Conservation (phyloP, 2,797 vertebrate species). For the Tangara arthus region DNA sequence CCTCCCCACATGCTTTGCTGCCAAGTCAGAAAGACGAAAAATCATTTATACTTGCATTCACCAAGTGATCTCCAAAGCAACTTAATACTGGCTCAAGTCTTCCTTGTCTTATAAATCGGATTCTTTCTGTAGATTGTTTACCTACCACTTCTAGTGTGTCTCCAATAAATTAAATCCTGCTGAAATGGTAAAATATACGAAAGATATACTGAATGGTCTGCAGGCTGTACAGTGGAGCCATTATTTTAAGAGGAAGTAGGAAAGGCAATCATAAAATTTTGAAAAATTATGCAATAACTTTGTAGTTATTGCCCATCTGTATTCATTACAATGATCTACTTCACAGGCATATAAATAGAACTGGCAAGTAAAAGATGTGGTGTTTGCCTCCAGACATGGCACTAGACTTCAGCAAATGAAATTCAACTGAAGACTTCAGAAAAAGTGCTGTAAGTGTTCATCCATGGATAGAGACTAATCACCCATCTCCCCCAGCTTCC, state of each 20-base stretch:
- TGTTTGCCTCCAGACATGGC: conserved; percentile 40
- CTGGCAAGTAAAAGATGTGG: conserved; percentile 63
- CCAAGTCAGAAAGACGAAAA: conserved; percentile 55
- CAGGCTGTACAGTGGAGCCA: conserved; percentile 71
- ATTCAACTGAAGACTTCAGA: conserved; percentile 43
- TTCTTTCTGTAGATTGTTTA: conserved; percentile 73
- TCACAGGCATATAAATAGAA: conserved; percentile 74
- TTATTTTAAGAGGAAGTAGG: conserved; percentile 76
- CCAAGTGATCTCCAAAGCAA: conserved; percentile 61
- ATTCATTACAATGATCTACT: conserved; percentile 78
- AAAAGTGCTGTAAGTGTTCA: background rate
- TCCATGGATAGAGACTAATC: background rate
- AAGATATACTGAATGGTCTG: conserved; percentile 68
- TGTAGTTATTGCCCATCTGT: conserved; percentile 77
- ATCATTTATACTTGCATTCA: conserved; percentile 24
- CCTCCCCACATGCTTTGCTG: conserved; percentile 41
- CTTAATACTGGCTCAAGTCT: conserved; percentile 35
- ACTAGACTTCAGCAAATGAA: conserved; percentile 39
- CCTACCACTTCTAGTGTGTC: conserved; percentile 72
- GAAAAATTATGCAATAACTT: conserved; percentile 80
- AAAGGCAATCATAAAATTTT: conserved; percentile 79
- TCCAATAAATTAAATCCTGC: conserved; percentile 77
- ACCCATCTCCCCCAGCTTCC: background rate
- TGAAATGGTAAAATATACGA: conserved; percentile 70
- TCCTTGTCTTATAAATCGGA: conserved; percentile 68